Evolutionary conservation across 2,113 vertebrate genomes (phyloP), one percentile per base, ranked within the genome.

Genomic region (Vidua chalybeata): DNA sequence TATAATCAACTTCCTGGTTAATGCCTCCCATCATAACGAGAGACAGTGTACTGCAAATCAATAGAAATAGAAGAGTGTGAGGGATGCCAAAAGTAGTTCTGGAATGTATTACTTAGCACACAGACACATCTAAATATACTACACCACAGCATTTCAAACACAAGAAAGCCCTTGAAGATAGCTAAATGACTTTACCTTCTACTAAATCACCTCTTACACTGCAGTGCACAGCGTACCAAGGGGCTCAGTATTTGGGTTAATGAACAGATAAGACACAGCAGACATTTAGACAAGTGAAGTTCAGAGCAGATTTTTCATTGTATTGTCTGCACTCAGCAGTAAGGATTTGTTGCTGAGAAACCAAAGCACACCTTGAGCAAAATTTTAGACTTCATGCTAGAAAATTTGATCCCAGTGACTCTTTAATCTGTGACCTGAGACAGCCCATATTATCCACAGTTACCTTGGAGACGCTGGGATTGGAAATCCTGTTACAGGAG

Each of bases 381-480:
- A 71, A 77, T 66, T 93, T 90, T 41, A 89, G 35, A 52, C 41
- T 73, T 41, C 9, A 20, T 10, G 21, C 23, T 89, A 52, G 72
- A 89, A 78, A 49, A 49, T 75, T 54, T 84, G 67, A 92, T 45
- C 64, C 22, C 52, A 77, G 26, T 33, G 45, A 66, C 35, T 46
- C 45, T 76, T 76, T 49, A 68, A 75, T n/a, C 49, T 80, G 41
- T 23, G 58, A 73, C 46, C 46, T 23, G 68, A 79, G 39, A 76
- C 30, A 84, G 39, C 7, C 55, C 39, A 16, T 41, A 43, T 37
- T 74, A 55, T 62, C 68, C 59, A 63, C 4, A 58, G 66, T 87
- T 96, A 97, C 97, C 97, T 96, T 80, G 72, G 80, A 71, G 94
- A 85, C 4, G 45, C 39, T 18, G 21, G 69, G 33, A 46, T 2